Evolutionary conservation across 1,140 invertebrate genomes (phyloP), one percentile per base, ranked within the genome.

Genomic region (Antheraea pernyi): DNA sequence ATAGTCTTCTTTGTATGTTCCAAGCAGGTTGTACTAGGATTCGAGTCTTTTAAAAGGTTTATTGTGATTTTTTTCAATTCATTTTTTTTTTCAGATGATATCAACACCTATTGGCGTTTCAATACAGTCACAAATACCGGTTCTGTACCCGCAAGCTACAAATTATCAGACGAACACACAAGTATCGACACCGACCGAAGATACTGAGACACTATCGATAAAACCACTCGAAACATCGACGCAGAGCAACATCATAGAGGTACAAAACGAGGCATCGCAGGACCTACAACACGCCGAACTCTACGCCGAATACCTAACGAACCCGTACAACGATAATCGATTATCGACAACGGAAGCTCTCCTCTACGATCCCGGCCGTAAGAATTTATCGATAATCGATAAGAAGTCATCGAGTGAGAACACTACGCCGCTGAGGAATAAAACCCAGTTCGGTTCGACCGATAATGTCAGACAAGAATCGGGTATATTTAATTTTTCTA

Each of bases 101-200:
- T 94, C 94, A n/a, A 94, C 94, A n/a, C 93, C 94, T 10, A 94
- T 95, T 59, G 93, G 93, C 6, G 90, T 93, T 71, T 87, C 91
- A 8, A 82, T 91, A 30, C 91, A 93, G 60, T 78, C 85, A 4
- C 83, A 85, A 72, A 81, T 82, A 22, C 85, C 88, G 42, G 83
- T 87, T 4, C 73, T 88, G 22, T 85, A 81, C 70, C 83, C 83
- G 18, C 75, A 73, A 67, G 70, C 77, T 66, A n/a, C 70, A 68
- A 79, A 70, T 46, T 75, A 74, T 70, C 64, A 73, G 66, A 73
- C 76, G 66, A 69, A 74, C 67, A 65, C 65, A 53, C 60, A 61
- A 59, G 64, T 70, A 65, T 59, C 65, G 7, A 60, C 69, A 59
- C 30, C 62, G n/a, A 42, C n/a, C 16, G n/a, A 13, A 19, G 39